Evolutionary conservation across 2,113 vertebrate species (phyloP), one percentile per base, ranked within the genome.

Genomic region (Talpa occidentalis): DNA sequence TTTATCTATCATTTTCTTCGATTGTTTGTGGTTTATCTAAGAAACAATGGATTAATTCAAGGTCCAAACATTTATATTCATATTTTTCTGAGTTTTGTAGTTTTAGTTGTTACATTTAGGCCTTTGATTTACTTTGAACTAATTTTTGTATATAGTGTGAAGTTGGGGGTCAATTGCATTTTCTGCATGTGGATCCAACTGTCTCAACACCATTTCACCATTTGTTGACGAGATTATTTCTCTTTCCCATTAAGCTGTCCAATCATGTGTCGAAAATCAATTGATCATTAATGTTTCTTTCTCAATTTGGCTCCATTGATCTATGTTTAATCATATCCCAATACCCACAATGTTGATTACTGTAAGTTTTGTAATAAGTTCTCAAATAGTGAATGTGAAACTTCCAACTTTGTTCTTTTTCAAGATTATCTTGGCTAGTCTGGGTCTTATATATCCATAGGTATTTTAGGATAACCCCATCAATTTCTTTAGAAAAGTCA

Each of bases 271-370:
- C 66, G 60, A 76, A 77, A 74, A 42, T 56, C 47, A 76, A 67
- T 44, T 76, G 59, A 84, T 35, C 30, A 76, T 76, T 76, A 84
- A 66, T 84, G 30, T 84, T 92, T 84, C n/a, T 67, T 66, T 84
- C 47, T 77, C 47, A 92, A 2, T 35, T 76, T 47, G 70, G 16
- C 42, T 42, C 81, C 22, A 52, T 49, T 30, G n/a, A 70, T 19
- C n/a, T 52, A 59, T 59, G 21, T 69, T 42, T 70, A 35, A 77
- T 84, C 52, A 76, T 49, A 88, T 59, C 28, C 30, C 37, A 73
- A 62, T 60, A 78, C 52, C 72, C 60, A 69, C 26, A 52, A 24
- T 62, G n/a, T 78, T 84, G 30, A 78, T 78, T 67, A 56, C 37
- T 30, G 3, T 44, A 82, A 83, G n/a, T 4, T 54, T 54, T 62